Evolutionary conservation across 2,888 invertebrate genomes (phyloP), one percentile per base, ranked within the genome.

Genomic region (Trachelus stipa): DNA sequence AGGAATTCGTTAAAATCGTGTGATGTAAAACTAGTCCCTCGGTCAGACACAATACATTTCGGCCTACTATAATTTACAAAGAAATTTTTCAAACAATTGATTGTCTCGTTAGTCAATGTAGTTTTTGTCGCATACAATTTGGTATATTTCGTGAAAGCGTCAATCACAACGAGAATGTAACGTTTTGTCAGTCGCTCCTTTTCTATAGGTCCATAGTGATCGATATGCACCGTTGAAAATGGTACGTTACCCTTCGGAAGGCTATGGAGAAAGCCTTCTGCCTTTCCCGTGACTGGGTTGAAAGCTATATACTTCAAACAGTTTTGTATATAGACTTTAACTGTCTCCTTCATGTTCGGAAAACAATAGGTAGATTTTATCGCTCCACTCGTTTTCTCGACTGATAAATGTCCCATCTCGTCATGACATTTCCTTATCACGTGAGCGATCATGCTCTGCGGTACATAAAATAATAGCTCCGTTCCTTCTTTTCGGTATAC

Each of bases 281-380:
- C 34, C 74, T 84, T 84, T 33, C 86, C 86, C 37, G 69, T 75
- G 1, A 37, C 56, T 12, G 81, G 76, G 12, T 82, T 80, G 68
- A 77, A 85, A 9, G 73, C 76, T 12, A 87, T 82, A 76, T 87
- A 88, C 77, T 85, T 84, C 69, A 88, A 73, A 80, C 86, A 88
- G 77, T 85, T 86, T 34, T 34, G 12, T 77, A 87, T 82, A 77
- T 85, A 83, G 73, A 11, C 69, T 69, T 77, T 77, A 11, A 82
- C 75, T 76, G 81, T 81, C 15, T 76, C 74, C 11, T 68, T 78
- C 9, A 77, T 34, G 30, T 69, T 77, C 1, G 77, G 77, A n/a
- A 77, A 77, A 74, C 77, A 77, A 69, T 74, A 78, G 15, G 15
- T 76, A 34, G 35, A 37, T 30, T 35, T 69, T 31, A 71, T 76